Base-by-base conservation (phyloP, 2,797 vertebrate genomes). In the Denticeps clupeoides region DNA sequence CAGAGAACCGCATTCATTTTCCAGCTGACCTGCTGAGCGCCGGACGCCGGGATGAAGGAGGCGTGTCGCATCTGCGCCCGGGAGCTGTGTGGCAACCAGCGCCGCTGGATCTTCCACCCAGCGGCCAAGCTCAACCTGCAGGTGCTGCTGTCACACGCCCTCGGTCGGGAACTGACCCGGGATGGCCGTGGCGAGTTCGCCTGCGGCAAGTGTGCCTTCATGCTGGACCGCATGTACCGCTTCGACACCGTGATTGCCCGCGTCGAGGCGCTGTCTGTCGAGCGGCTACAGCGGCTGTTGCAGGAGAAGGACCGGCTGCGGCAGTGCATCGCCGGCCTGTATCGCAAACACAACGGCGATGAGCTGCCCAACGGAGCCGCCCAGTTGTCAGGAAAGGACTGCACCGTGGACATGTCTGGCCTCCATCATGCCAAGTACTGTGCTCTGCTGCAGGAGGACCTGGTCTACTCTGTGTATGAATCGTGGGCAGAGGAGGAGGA, bases 41-140 rank as follows among this genome's bases (percentile, higher is more conserved):
- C 81, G 55, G 80, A 82, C 11, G 49, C 64, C 8, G 87, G 64
- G 58, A 91, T 90, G 85, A 89, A 88, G 73, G 91, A 96, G 43
- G 40, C 73, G 7, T 97, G 93, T 68, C 71, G 93, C 32, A 87
- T 98, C 59, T 99, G 95, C 26, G 90, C 87, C 10, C 74, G 93
- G 22, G 91, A 93, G 71, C 87, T 99, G 56, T 93, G 82, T 0
- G 94, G 95, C 5, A 96, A 93, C 75, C 94, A 97, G 74, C 77
- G 94, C 18, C 77, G 93, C 71, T 99, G 95, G 95, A 93, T 99
- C 68, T 99, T 99, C 69, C 91, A 97, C 70, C 87, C 89, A 0
- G 72, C 89, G 0, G 76, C 89, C 71, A 91, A 89, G 72, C 86
- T 94, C 55, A 97, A 89, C 69, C 77, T 99, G 31, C 93, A 96